Percentiles rank a stretch among this genome's conserved stretches.
Conservation (phyloP, 2,797 vertebrate genomes). For the Pristis pectinata region DNA sequence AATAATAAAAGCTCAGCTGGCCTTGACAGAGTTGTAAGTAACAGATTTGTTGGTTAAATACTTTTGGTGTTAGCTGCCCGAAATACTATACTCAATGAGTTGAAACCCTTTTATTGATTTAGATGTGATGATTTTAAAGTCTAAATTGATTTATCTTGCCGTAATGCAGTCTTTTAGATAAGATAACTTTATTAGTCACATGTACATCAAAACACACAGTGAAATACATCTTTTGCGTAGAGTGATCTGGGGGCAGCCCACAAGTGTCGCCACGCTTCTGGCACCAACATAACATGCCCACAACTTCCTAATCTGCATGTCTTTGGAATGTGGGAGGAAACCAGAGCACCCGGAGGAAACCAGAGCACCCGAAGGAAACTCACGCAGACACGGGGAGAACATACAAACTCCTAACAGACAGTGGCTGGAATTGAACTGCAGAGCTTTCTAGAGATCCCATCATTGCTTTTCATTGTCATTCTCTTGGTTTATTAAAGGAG, state of each 20-base stretch:
- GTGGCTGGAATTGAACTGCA: background rate
- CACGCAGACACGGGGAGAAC: too few relatives aligned
- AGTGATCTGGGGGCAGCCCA: too few relatives aligned
- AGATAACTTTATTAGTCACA: too few relatives aligned
- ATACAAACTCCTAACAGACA: too few relatives aligned
- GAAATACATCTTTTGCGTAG: too few relatives aligned
- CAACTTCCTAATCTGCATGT: too few relatives aligned
- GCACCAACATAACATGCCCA: too few relatives aligned
- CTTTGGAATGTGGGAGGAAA: too few relatives aligned
- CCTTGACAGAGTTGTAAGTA: conserved; percentile 17
- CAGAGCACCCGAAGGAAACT: too few relatives aligned
- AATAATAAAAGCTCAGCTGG: conserved; percentile 31
- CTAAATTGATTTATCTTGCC: background rate
- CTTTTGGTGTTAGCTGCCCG: conserved; percentile 16
- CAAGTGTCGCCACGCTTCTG: too few relatives aligned
- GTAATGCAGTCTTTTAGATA: background rate
- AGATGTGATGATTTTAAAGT: background rate
- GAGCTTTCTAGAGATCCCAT: background rate
- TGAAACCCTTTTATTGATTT: conserved; percentile 2
- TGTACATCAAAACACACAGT: too few relatives aligned
- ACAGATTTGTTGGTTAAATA: background rate
- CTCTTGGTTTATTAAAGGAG: background rate
- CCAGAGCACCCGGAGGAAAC: too few relatives aligned
- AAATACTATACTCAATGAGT: conserved; percentile 5
- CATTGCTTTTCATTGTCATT: background rate